phyloP scores from a whole-genome alignment of 1,140 invertebrate species.

The Hycleus phaleratus region DNA sequence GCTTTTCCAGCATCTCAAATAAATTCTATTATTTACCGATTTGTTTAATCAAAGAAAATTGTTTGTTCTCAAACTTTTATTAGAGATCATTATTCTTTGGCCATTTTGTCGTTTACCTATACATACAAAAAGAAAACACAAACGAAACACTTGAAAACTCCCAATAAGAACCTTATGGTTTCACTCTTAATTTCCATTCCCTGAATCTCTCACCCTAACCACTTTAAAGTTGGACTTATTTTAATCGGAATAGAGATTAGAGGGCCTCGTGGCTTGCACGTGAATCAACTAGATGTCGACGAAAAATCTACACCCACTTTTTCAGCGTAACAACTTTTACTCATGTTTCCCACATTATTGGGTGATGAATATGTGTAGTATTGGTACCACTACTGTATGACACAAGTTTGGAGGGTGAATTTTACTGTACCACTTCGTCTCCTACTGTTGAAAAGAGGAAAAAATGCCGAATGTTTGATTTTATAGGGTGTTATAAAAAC shows the following conservation, averaged over 20 bases:
- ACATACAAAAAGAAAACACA: no score
- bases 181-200: no score
- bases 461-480: conserved; percentile 1
- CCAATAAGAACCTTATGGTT: no score
- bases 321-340: not conserved
- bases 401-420: no score
- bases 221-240: not conserved
- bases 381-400: no score
- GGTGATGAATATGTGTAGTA: conserved; percentile 6
- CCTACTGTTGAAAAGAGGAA: no score
- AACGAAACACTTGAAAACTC: no score
- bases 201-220: not conserved
- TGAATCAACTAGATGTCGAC: conserved; percentile 2
- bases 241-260: not conserved
- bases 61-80: not conserved
- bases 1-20: not conserved
- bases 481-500: conserved; percentile 11
- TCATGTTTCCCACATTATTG: conserved; percentile 10
- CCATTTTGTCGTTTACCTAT: no score
- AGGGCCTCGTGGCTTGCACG: conserved; percentile 2
- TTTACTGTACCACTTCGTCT: no score
- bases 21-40: not conserved
- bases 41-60: not conserved
- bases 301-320: conserved; percentile 4
- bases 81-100: no score